Base-by-base conservation (phyloP, 1,140 invertebrate genomes). In the Wasmannia auropunctata region DNA sequence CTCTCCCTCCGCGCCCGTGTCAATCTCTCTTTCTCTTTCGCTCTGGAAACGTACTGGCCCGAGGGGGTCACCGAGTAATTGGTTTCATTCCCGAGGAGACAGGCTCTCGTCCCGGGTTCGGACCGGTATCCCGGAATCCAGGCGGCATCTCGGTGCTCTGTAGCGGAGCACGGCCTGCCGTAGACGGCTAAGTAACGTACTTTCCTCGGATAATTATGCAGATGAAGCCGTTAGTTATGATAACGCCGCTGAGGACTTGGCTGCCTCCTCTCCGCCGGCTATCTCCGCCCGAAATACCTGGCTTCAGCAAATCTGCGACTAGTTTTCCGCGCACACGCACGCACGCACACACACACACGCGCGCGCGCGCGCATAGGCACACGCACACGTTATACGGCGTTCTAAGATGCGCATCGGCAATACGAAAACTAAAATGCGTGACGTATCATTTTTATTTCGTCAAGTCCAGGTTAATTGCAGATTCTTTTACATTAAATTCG, bases 211-310 rank as follows among this genome's bases (percentile, higher is more conserved):
- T 94, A 94, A 94, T 93, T 94, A 94, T 94, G 93, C 89, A 93
- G 93, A 94, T 94, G 92, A 94, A 93, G 90, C 90, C 92, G 93
- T 93, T 94, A 94, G 93, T 94, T 94, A 94, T 93, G 93, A 94
- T 94, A 93, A 94, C 93, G 91, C 87, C 76, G 84, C 76, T 86
- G 90, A 76, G 80, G 67, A 85, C 63, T 43, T 37, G 72, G 49
- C 34, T 65, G 67, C 60, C 46, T 77, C 43, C 62, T 72, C n/a
- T 16, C 43, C 46, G 25, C 16, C 37, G 51, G 79, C 72, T 87
- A 84, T 84, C 65, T 74, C 67, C 37, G n/a, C 14, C 22, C 22
- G 51, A 34, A 85, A 54, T 46, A 67, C 58, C 43, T 85, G 70
- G 58, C 72, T 85, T 85, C 43, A 77, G 74, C 72, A 85, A 77